phyloP scores from a whole-genome alignment of 2,888 invertebrate species.

The Agrochola circellaris region DNA sequence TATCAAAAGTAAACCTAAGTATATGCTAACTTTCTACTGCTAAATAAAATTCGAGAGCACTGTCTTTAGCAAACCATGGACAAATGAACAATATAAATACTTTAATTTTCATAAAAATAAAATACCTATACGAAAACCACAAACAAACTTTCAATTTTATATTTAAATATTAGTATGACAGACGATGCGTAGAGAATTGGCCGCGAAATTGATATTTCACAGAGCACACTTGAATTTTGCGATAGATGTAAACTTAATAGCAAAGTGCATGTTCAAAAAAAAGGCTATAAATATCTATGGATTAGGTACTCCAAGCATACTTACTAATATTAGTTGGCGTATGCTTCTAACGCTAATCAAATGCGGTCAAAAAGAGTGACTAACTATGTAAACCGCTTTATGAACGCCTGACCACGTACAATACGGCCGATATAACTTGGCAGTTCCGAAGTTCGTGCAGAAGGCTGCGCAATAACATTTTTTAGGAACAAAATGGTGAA shows the following conservation, averaged over 20 bases:
- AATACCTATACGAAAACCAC: background rate
- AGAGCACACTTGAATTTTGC: slow-evolving; percentile 22
- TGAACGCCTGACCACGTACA: background rate
- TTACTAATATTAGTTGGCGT: background rate
- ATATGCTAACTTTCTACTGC: background rate
- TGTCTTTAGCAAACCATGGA: slow-evolving; percentile 4
- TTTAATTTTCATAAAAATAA: background rate
- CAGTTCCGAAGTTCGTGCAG: no score
- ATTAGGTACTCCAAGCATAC: background rate
- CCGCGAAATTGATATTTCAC: slow-evolving; percentile 50
- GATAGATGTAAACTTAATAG: slow-evolving; percentile 20
- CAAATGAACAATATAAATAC: background rate
- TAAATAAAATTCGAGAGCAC: background rate
- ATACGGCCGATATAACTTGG: no score
- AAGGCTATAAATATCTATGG: no score
- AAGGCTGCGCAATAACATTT: no score
- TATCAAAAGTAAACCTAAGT: slow-evolving; percentile 3
- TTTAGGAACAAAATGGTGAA: no score
- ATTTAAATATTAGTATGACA: slow-evolving; percentile 32
- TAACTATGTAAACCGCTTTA: slow-evolving; percentile 7
- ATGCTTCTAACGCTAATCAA: background rate
- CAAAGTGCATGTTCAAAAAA: background rate
- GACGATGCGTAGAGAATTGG: slow-evolving; percentile 40
- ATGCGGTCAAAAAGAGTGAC: background rate
- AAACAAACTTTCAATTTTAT: slow-evolving; percentile 28